These are phyloP conservation scores for Auanema sp. DNA, from an alignment of 2,888 invertebrate genomes.

Conservation along the genomic window DNA sequence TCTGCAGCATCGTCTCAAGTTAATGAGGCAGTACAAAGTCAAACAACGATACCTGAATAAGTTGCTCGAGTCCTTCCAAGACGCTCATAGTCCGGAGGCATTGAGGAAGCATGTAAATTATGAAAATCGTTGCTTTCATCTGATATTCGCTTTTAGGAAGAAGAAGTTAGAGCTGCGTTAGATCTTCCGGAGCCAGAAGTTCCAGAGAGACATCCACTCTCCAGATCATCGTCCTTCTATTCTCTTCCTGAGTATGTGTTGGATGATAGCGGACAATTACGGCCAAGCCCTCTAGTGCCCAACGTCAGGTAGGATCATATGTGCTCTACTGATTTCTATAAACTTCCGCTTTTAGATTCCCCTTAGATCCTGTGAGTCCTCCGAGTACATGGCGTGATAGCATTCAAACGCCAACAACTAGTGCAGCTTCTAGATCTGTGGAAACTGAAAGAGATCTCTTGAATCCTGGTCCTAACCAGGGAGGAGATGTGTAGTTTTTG, in stretches of 20 bases:
- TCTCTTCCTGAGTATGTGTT: constrained; percentile 61
- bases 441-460: too few relatives aligned
- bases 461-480: too few relatives aligned
- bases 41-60: constrained; percentile 60
- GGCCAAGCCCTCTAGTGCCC: constrained; percentile 18
- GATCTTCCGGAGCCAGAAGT: constrained; percentile 46
- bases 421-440: too few relatives aligned
- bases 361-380: too few relatives aligned
- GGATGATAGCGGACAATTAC: constrained; percentile 50
- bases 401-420: too few relatives aligned
- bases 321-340: too few relatives aligned
- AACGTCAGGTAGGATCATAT: constrained; percentile 5
- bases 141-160: constrained; percentile 49
- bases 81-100: constrained; percentile 44
- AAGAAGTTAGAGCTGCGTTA: constrained; percentile 54
- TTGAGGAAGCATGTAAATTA: constrained; percentile 48
- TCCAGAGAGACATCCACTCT: constrained; percentile 30
- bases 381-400: too few relatives aligned
- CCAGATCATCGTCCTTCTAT: constrained; percentile 55
- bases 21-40: constrained; percentile 63
- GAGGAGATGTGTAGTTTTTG: too few relatives aligned
- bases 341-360: too few relatives aligned
- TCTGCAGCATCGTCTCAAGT: constrained; percentile 61
- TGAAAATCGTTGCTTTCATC: neutral
- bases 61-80: constrained; percentile 55